Base-by-base conservation (phyloP, 2,113 vertebrate species). In the Bucco capensis region DNA sequence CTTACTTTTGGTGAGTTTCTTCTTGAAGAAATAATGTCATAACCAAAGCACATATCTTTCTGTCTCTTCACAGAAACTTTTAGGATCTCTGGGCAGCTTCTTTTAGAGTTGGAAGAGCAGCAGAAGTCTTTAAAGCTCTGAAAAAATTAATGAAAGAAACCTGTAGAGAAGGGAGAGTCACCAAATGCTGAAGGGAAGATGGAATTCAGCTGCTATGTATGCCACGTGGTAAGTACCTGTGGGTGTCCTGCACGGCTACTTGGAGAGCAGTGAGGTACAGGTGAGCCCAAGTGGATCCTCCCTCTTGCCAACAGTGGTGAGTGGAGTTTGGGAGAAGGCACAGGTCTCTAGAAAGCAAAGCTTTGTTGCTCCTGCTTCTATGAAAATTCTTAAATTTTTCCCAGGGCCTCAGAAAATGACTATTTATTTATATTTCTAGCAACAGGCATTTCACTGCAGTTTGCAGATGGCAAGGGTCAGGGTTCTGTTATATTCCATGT, bases 401-500 rank as follows among this genome's bases (percentile, higher is more conserved):
- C 3, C 6, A 33, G 19, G 37, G 44, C 21, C 5, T 86, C 23
- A 77, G 57, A 31, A 93, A 88, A 73, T 50, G n/a, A 40, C 5
- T 67, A 31, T 62, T 83, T 86, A 27, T 50, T 83, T 82, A 37
- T 35, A 12, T 69, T 89, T 94, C 78, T 61, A 65, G 57, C 37
- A 81, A 46, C n/a, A 8, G 50, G 12, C 6, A 5, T 83, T 85
- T 69, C 38, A 44, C 24, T 56, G 66, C 13, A 22, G 42, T 88
- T 91, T 83, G 62, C 8, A 14, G 38, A 64, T 83, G 50, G 21
- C 8, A 73, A 27, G 46, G 38, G 61, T 86, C 1, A 0, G 27
- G 6, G 13, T 96, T 96, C 93, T 95, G 85, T 93, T 93, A 93
- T 91, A 65, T 96, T 94, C 44, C 82, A 5, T 60, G 16, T 47